Percentiles rank a stretch among this genome's conserved stretches.
phyloP scores from a whole-genome alignment of 2,113 vertebrate genomes.

The Epinephelus cyanopodus region DNA sequence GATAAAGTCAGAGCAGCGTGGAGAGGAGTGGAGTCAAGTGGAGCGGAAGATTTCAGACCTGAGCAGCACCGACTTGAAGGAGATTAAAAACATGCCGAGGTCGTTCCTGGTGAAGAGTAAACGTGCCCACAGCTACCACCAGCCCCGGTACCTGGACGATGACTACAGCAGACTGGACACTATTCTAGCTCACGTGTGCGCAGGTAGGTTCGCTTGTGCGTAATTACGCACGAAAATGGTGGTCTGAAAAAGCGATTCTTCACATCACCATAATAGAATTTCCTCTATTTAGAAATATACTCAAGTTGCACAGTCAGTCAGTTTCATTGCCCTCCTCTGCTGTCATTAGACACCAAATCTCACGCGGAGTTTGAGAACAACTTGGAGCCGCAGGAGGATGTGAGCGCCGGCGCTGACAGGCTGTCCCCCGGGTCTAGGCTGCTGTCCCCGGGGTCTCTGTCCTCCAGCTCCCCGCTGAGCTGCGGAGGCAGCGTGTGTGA shows the following conservation, averaged over 20 bases:
- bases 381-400: conserved; percentile 63
- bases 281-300: neutral
- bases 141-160: conserved; percentile 90
- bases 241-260: neutral
- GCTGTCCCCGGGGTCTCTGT: conserved; percentile 72
- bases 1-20: conserved; percentile 68
- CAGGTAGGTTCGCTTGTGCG: conserved; percentile 85
- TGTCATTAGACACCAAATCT: conserved; percentile 73
- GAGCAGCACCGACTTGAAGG: conserved; percentile 6
- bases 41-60: conserved; percentile 37
- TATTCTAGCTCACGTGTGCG: conserved; percentile 85
- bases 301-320: neutral
- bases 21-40: conserved; percentile 38
- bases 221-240: conserved; percentile 51
- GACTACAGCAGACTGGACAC: conserved; percentile 85
- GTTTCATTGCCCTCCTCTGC: neutral
- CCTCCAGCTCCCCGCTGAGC: conserved; percentile 90
- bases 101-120: conserved; percentile 99
- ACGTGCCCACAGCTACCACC: conserved; percentile 98
- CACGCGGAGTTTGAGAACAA: conserved; percentile 59
- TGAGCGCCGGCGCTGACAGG: conserved; percentile 69
- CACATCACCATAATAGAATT: neutral
- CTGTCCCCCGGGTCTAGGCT: conserved; percentile 83
- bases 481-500: conserved; percentile 89
- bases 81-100: conserved; percentile 89